A percentile compares a stretch with the other conserved stretches of the same genome.
Conservation (phyloP, 2,888 invertebrate genomes). For the Erebia ligea region DNA sequence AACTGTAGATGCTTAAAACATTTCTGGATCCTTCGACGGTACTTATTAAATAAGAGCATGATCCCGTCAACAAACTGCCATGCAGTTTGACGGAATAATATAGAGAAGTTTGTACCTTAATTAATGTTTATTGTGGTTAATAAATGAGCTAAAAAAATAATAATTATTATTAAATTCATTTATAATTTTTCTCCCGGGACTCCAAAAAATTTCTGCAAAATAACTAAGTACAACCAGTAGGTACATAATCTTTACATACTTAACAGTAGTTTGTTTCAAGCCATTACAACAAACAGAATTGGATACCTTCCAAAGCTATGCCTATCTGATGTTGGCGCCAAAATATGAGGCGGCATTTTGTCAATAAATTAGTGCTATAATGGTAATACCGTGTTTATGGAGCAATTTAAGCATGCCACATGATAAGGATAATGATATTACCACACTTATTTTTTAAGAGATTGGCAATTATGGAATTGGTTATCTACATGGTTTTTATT, state of each 20-base stretch:
- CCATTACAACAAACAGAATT: constrained; percentile 13
- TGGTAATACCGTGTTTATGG: constrained; percentile 29
- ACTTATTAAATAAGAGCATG: no score
- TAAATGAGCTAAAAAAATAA: no score
- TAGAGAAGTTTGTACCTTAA: no score
- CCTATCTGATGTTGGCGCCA: constrained; percentile 12
- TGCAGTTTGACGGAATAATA: no score
- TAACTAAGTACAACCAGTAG: background rate
- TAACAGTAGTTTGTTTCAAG: background rate
- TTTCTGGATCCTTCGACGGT: no score
- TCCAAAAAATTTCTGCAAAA: background rate
- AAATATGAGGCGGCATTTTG: constrained; percentile 24
- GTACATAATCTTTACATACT: background rate
- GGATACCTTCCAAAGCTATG: constrained; percentile 11
- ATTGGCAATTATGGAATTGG: background rate
- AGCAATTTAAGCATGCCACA: constrained; percentile 21
- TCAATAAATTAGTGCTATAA: constrained; percentile 33
- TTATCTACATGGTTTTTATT: background rate
- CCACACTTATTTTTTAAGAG: constrained; percentile 4
- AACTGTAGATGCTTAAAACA: no score
- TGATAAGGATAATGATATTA: constrained; percentile 11
- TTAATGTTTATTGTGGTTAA: no score
- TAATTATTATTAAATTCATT: no score
- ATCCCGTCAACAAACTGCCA: no score
- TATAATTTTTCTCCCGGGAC: no score